phyloP scores from a whole-genome alignment of 2,888 invertebrate species.

The Myathropa florea region DNA sequence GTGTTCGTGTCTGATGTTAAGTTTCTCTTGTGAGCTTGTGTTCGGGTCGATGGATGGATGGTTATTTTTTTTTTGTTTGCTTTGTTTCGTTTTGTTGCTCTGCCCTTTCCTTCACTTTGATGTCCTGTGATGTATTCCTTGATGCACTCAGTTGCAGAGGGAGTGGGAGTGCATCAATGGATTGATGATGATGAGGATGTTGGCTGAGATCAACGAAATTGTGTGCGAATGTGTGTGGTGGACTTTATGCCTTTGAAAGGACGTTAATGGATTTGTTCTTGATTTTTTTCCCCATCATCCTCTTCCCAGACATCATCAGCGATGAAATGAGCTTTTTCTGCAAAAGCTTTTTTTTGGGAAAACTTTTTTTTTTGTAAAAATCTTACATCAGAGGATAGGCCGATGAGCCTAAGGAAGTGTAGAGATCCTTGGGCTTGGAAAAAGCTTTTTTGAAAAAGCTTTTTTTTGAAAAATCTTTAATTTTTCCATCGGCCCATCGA shows the following conservation, averaged over 20 bases:
- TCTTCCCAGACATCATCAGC: neutral
- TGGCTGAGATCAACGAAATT: neutral
- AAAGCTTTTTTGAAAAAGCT: too few species aligned
- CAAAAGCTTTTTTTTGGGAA: too few species aligned
- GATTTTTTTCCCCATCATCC: neutral
- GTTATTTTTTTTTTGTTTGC: neutral
- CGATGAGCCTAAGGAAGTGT: too few species aligned
- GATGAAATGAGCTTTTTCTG: neutral
- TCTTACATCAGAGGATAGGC: too few species aligned
- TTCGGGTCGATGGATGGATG: neutral
- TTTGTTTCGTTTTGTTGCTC: neutral
- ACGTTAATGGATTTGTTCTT: neutral
- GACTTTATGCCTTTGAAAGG: slow-evolving; percentile 4
- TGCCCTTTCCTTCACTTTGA: neutral
- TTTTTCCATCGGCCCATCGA: too few species aligned
- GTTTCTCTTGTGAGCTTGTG: neutral
- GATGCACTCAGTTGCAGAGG: neutral
- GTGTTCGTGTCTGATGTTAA: slow-evolving; percentile 21
- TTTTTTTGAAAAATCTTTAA: too few species aligned
- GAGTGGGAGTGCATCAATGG: neutral
- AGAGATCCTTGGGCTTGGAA: too few species aligned
- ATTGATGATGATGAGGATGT: slow-evolving; percentile 21
- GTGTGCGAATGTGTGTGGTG: neutral
- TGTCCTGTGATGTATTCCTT: slow-evolving; percentile 31
- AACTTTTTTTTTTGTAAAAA: too few species aligned